Evolutionary conservation across 2,113 vertebrate genomes (phyloP).

Genomic region (Cephalophus harveyi): DNA sequence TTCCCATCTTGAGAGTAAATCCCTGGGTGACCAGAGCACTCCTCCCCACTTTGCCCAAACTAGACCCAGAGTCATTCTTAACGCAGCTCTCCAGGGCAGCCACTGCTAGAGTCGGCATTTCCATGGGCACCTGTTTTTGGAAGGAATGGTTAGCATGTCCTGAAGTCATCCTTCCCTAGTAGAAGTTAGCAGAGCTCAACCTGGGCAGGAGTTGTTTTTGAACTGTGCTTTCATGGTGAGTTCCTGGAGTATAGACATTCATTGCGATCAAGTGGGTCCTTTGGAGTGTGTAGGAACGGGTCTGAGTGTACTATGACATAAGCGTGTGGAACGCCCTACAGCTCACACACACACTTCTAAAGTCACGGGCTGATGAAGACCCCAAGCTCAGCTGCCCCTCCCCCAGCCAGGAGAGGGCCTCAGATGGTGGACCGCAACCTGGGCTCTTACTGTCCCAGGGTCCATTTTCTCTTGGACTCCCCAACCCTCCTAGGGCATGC

Average conservation of each 20-base stretch:
- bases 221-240: not conserved
- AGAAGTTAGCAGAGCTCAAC: not conserved
- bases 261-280: not conserved
- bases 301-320: not conserved
- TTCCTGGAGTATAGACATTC: not conserved
- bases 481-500: not conserved
- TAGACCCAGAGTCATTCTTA: not conserved
- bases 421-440: too few relatives aligned
- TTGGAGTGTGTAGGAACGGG: not conserved
- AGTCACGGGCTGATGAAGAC: fast-evolving
- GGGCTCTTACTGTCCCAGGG: not conserved
- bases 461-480: not conserved
- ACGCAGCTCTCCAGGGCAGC: not conserved
- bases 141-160: not conserved
- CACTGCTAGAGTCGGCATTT: not conserved
- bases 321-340: fast-evolving
- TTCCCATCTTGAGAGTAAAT: not conserved
- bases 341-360: not conserved
- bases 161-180: not conserved
- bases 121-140: fast-evolving
- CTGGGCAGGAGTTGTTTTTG: not conserved
- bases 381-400: fast-evolving
- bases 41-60: not conserved
- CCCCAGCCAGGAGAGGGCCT: not conserved
- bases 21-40: not conserved